Evolutionary conservation across 1,140 invertebrate genomes (phyloP), one percentile per base, ranked within the genome.

Genomic region (Adelges cooleyi): DNA sequence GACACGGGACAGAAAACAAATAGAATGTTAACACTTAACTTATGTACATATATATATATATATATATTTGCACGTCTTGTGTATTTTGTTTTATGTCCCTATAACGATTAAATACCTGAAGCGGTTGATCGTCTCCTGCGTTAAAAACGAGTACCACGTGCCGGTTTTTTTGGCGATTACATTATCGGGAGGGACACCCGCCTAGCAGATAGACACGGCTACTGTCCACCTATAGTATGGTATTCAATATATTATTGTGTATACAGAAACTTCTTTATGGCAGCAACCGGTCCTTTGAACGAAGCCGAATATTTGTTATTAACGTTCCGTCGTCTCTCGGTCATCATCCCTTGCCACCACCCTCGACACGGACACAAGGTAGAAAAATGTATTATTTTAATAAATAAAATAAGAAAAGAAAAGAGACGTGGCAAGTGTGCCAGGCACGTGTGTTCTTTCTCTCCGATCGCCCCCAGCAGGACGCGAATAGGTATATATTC

Each of bases 321-420:
- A 27, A 36, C 29, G 51, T 36, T 22, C 29, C 51, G n/a, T 42
- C n/a, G 51, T 10, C 51, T 33, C 20, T 33, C 27, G 29, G 51
- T 13, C 51, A 23, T 52, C 29, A n/a, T 17, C 27, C 17, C 23
- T 27, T 8, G 13, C 49, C 23, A 0, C 25, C 27, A 2, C 27
- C 51, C 18, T 29, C 51, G 5, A 27, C 22, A 5, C 52, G 3
- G 13, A 56, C 52, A 56, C 52, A 33, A 25, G 1, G 36, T 36
- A 46, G 38, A 17, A 44, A 59, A 59, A 59, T 25, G 42, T 59
- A 27, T 59, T 59, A 59, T 59, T 59, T 59, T 59, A 46, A 59
- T 46, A 46, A 20, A 56, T 40, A 56, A n/a, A 56, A n/a, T n/a
- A n/a, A 2, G 15, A 22, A 48, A 33, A 40, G 20, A 17, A 40